phyloP scores from a whole-genome alignment of 2,888 invertebrate species.

The Latrodectus elegans region DNA sequence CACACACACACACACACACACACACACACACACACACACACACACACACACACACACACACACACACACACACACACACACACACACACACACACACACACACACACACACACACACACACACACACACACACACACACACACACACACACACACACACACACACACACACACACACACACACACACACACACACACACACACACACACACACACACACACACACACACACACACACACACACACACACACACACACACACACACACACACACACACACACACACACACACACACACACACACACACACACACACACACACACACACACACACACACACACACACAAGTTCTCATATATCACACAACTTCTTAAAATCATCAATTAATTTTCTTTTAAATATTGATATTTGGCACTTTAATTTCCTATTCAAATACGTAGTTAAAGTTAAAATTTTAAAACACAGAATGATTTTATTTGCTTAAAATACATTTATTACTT shows the following conservation, averaged over 20 bases:
- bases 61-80: slow-evolving; percentile 17
- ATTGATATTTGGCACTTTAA: no score
- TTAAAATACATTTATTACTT: no score
- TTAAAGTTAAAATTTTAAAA: no score
- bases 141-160: slow-evolving; percentile 21
- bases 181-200: slow-evolving; percentile 4
- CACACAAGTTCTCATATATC: slow-evolving; percentile 9
- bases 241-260: slow-evolving; percentile 17
- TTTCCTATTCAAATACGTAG: no score
- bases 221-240: slow-evolving; percentile 15
- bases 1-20: slow-evolving; percentile 25
- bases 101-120: slow-evolving; percentile 18
- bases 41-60: slow-evolving; percentile 22
- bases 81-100: slow-evolving; percentile 18
- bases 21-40: slow-evolving; percentile 25
- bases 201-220: slow-evolving; percentile 15
- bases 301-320: slow-evolving; percentile 15
- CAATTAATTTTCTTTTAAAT: no score
- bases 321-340: slow-evolving; percentile 24
- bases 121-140: slow-evolving; percentile 18
- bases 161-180: neutral
- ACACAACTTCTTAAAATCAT: neutral
- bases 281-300: slow-evolving; percentile 15
- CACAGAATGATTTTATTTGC: no score
- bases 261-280: slow-evolving; percentile 17